Percentiles rank a stretch among this genome's conserved stretches.
These are phyloP conservation scores for Plodia interpunctella DNA, from an alignment of 1,140 invertebrate genomes.

Conservation along the genomic window DNA sequence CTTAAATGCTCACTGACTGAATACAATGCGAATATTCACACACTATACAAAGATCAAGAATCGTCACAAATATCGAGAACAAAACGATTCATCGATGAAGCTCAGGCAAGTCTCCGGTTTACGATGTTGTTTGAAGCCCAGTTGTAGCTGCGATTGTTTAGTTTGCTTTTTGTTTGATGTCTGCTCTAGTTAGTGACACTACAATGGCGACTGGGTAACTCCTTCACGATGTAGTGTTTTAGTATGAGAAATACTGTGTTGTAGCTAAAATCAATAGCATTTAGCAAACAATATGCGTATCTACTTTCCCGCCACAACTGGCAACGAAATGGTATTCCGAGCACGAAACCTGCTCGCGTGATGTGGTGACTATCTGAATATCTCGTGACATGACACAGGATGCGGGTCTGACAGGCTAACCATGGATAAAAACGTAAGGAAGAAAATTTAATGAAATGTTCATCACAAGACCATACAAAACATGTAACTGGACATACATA, in stretches of 20 bases:
- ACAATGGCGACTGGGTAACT: not conserved
- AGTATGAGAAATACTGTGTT: not conserved
- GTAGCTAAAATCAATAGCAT: not conserved
- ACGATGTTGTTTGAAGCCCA: constrained; percentile 1
- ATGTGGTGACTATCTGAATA: constrained; percentile 49
- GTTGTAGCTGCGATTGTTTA: constrained; percentile 5
- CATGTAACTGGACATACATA: too few species aligned
- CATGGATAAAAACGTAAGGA: not conserved
- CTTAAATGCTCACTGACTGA: too few species aligned
- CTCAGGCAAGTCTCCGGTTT: not conserved
- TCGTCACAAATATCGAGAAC: not conserved
- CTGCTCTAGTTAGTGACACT: constrained; percentile 5
- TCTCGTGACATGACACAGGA: constrained; percentile 39
- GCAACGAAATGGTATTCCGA: constrained; percentile 39
- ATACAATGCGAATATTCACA: too few species aligned
- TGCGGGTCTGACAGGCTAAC: not conserved
- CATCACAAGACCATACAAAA: not conserved
- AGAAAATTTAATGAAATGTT: not conserved
- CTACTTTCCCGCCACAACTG: not conserved
- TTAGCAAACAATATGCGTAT: not conserved
- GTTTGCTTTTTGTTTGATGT: constrained; percentile 4
- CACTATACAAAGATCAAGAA: not conserved
- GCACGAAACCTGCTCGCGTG: constrained; percentile 30
- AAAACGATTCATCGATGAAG: constrained; percentile 1
- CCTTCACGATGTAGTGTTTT: not conserved